These are phyloP conservation scores for Periophthalmus magnuspinnatus DNA, from an alignment of 2,797 vertebrate species.

Conservation along the genomic window DNA sequence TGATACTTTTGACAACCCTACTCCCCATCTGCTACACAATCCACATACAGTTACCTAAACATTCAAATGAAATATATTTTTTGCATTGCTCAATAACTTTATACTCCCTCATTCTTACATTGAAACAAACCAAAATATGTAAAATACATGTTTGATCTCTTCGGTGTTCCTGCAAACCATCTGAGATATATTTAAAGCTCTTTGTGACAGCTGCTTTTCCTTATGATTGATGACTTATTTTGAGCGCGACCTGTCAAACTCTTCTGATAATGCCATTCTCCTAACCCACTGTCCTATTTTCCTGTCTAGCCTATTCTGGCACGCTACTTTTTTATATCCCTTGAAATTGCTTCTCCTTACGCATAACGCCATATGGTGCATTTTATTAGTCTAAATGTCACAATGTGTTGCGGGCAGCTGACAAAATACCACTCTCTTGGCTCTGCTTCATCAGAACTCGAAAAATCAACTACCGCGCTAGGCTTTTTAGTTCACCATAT, in stretches of 20 bases:
- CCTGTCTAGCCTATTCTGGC: slow-evolving; percentile 39
- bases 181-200: slow-evolving; percentile 7
- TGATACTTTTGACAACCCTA: no score
- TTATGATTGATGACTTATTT: slow-evolving; percentile 38
- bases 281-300: slow-evolving; percentile 14
- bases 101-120: background rate
- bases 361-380: slow-evolving; percentile 32
- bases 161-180: slow-evolving; percentile 25
- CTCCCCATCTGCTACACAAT: no score
- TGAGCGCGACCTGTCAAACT: slow-evolving; percentile 28
- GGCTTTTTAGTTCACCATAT: slow-evolving; percentile 27
- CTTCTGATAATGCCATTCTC: slow-evolving; percentile 16
- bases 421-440: slow-evolving; percentile 43
- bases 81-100: background rate
- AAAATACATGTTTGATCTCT: slow-evolving; percentile 9
- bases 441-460: slow-evolving; percentile 21
- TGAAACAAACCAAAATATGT: background rate
- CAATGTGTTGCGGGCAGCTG: slow-evolving; percentile 42
- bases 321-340: slow-evolving; percentile 38
- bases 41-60: background rate
- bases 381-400: slow-evolving; percentile 39
- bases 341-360: slow-evolving; percentile 17
- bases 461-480: slow-evolving; percentile 8
- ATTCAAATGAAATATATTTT: background rate
- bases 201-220: slow-evolving; percentile 13